Evolutionary conservation across 2,797 vertebrate genomes (phyloP), one percentile per base, ranked within the genome.

Genomic region (Cossypha caffra): DNA sequence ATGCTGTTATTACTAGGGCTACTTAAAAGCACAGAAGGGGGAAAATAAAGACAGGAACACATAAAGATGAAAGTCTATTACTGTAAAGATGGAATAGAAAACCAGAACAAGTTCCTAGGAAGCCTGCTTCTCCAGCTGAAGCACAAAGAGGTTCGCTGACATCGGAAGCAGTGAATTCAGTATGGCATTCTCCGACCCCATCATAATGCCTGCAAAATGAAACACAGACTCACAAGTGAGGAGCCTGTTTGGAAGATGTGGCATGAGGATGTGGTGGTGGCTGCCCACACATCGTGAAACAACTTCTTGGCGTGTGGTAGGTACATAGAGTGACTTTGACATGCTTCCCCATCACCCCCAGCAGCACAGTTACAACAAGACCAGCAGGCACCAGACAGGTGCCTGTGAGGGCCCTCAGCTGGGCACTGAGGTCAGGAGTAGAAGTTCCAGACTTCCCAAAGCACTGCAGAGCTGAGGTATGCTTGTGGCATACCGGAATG

Each of bases 121-220:
- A 52, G 20, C 24, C 7, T 48, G 5, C 18, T 62, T 18, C 25
- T 48, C 43, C 6, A 61, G 2, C 35, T 8, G 8, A 86, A 75
- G n/a, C 14, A 42, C 1, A 4, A 24, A 43, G 10, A 12, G 0
- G 0, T 28, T n/a, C 23, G 33, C 57, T 3, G 2, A n/a, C 28
- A 57, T 7, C 13, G 23, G 24, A 69, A 66, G 18, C 6, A 11
- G 28, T 0, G 5, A 10, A 47, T 47, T 47, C 21, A 13, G 21
- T 23, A 23, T 23, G 43, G 13, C 28, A 25, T 68, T 42, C 20
- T 47, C 9, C 2, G 5, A 64, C 4, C 1, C 1, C 11, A 66
- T 13, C 8, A 7, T 17, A 31, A 29, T 3, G 6, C 54, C 33
- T 58, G 18, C 58, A 88, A 37, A 77, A 58, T 1, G 10, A 66